Evolutionary conservation across 2,888 invertebrate genomes (phyloP), one percentile per base, ranked within the genome.

Genomic region (Cerastoderma edule): DNA sequence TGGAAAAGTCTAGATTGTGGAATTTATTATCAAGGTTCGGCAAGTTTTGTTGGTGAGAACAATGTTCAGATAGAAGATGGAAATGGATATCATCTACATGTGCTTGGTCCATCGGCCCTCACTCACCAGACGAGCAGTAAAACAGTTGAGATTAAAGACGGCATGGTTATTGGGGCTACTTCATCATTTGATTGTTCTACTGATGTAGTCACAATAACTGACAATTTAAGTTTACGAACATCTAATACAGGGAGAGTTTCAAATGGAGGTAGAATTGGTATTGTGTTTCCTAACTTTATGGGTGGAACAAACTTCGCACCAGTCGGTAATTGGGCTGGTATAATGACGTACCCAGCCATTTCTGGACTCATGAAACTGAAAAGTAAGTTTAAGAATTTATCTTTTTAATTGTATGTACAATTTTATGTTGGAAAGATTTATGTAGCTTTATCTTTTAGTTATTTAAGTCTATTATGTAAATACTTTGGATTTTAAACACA

Each of bases 1-100:
- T 89, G 86, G 84, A 89, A 87, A 70, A 83, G 71, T 67, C 77
- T 71, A 22, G 88, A 90, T 64, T 89, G 72, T 75, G 91, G 91
- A 1, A 48, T 92, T 5, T 92, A 90, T 64, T 79, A 84, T 33
- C 75, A 85, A n/a, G 72, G 74, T 44, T 13, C 0, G 0, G 32
- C 53, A 1, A 69, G 54, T 13, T 63, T 86, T 6, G 67, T 82
- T 4, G 28, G 89, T 3, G 76, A 78, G 1, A 69, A 86, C 32
- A 68, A 84, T 28, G 67, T 83, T 4, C 56, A 86, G 6, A 84
- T 87, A 4, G 91, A 92, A 57, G 90, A 89, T 75, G 67, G 67
- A 8, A 78, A 90, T 4, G 88, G 88, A 3, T 69, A 89, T 8
- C 86, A 84, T 53, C 78, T 88, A 0, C 78, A 89, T 46, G 85